These are phyloP conservation scores for Euschistus heros DNA, from an alignment of 1,140 invertebrate genomes.

Conservation along the genomic window DNA sequence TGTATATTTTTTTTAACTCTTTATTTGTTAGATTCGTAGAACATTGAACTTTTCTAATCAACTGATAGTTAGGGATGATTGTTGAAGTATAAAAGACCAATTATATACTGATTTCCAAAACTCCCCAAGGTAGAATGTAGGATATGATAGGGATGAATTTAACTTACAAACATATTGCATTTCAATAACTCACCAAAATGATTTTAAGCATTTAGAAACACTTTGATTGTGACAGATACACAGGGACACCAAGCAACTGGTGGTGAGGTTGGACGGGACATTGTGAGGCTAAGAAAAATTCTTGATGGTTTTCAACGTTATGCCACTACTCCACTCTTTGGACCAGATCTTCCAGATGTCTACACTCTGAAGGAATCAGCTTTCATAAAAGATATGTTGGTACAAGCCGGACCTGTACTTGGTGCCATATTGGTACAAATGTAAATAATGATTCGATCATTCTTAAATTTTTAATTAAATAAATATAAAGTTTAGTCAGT, in stretches of 20 bases:
- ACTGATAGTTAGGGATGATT: not conserved
- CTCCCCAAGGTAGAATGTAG: no score
- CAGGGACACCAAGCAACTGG: constrained; percentile 27
- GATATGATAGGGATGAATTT: no score
- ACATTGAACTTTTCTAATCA: not conserved
- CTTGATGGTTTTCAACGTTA: constrained; percentile 44
- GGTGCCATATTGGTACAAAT: constrained; percentile 50
- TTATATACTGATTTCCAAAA: no score
- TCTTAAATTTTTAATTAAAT: no score
- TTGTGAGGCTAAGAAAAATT: constrained; percentile 45
- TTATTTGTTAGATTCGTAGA: no score
- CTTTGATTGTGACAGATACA: not conserved
- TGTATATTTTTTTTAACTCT: no score
- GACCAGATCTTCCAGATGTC: constrained; percentile 36
- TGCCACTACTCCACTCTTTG: constrained; percentile 33
- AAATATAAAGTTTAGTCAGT: no score
- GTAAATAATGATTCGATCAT: constrained; percentile 37
- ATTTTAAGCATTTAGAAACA: no score
- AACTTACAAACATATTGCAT: no score
- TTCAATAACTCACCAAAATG: no score
- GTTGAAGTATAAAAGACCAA: not conserved
- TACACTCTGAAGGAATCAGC: constrained; percentile 37
- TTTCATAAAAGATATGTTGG: constrained; percentile 45
- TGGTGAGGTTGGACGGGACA: constrained; percentile 37
- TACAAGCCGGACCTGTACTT: constrained; percentile 40